Conservation (phyloP, 2,888 invertebrate species). For the Melieria crassipennis region DNA sequence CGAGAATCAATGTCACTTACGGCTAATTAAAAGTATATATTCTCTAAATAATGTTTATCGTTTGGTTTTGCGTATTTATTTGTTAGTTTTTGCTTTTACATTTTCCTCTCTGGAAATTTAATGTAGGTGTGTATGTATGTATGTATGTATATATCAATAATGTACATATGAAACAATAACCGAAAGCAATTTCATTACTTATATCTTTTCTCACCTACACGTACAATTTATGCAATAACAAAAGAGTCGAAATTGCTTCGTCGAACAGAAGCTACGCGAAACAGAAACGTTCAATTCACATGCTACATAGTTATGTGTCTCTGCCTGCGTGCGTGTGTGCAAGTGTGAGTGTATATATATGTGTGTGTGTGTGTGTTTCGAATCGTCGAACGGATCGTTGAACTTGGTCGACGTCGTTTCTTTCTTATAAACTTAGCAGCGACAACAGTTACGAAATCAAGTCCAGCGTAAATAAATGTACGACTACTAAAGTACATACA, state of each 20-base stretch:
- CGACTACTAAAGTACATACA: too few species aligned
- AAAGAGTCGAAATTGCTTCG: background rate
- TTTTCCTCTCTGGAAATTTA: slow-evolving; percentile 17
- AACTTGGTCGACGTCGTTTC: background rate
- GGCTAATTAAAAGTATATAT: slow-evolving; percentile 27
- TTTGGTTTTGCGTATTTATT: slow-evolving; percentile 22
- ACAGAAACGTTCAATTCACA: too few species aligned
- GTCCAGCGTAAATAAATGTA: too few species aligned
- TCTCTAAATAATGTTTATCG: slow-evolving; percentile 16
- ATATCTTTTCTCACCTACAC: background rate
- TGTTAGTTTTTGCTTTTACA: background rate
- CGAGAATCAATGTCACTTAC: slow-evolving; percentile 19
- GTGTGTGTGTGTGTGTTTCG: slow-evolving; percentile 9
- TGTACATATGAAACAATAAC: background rate
- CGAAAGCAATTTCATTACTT: background rate
- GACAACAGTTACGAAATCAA: too few species aligned
- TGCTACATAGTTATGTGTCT: too few species aligned
- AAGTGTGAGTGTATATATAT: background rate
- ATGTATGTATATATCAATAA: background rate
- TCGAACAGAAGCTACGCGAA: too few species aligned
- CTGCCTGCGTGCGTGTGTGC: background rate
- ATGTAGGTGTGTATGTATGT: slow-evolving; percentile 5
- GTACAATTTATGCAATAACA: background rate
- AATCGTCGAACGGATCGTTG: slow-evolving; percentile 7
- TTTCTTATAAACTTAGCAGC: too few species aligned